Evolutionary conservation across 2,888 invertebrate species (phyloP).

Genomic region (Lithophane semibrunnea): DNA sequence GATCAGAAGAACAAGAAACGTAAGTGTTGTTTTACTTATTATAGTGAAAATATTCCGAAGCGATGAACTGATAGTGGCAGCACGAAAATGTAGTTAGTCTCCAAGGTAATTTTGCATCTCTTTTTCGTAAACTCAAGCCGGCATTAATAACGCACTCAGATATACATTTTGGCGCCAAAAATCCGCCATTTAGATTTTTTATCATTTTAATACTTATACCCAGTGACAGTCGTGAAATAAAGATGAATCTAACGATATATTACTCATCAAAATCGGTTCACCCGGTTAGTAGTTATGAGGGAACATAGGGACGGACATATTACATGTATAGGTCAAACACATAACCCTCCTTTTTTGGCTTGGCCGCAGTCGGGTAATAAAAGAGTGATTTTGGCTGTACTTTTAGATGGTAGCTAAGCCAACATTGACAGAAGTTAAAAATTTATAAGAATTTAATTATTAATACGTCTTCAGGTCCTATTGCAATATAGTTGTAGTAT

Average conservation of each 20-base stretch:
- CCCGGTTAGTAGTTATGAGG: neutral
- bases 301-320: too few relatives aligned
- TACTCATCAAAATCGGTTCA: too few relatives aligned
- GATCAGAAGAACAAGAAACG: constrained; percentile 81
- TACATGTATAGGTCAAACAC: neutral
- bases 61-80: constrained; percentile 1
- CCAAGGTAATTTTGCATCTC: constrained; percentile 29
- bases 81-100: constrained; percentile 14
- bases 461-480: neutral
- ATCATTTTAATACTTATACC: too few relatives aligned
- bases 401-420: neutral
- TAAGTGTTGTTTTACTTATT: constrained; percentile 69
- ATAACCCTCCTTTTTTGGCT: neutral
- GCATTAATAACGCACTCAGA: neutral
- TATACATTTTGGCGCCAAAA: too few relatives aligned
- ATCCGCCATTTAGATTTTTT: too few relatives aligned
- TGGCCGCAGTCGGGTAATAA: neutral
- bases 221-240: too few relatives aligned
- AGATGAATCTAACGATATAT: too few relatives aligned
- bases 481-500: neutral
- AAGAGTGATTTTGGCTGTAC: neutral
- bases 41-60: neutral
- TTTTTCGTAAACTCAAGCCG: neutral
- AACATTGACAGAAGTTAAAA: neutral
- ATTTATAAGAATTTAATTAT: neutral